phyloP scores from a whole-genome alignment of 2,888 invertebrate genomes.

The Caenorhabditis sp. region DNA sequence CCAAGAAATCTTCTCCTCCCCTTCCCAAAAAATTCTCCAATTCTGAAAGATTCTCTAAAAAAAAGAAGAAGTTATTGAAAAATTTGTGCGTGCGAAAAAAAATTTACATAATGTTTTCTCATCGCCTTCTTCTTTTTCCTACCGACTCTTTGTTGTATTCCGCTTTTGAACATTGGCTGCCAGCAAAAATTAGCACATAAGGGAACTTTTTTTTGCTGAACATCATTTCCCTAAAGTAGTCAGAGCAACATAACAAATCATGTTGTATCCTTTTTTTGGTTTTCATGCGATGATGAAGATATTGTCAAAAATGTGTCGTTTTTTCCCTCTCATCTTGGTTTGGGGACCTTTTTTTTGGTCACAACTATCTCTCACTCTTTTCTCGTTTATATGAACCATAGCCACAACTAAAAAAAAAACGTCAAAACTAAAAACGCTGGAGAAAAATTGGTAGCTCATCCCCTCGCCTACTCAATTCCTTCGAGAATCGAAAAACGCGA shows the following conservation, averaged over 20 bases:
- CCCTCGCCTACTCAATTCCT: neutral
- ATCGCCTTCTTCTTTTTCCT: neutral
- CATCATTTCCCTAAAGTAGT: neutral
- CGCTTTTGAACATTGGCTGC: neutral
- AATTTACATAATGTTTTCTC: neutral
- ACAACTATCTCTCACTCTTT: neutral
- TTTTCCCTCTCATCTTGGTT: no score
- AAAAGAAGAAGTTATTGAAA: neutral
- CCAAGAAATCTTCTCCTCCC: neutral
- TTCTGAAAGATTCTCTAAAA: neutral
- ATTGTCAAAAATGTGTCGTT: neutral
- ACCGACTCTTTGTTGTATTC: neutral
- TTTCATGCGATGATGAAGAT: neutral
- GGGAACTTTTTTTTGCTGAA: neutral
- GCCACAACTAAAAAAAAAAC: neutral
- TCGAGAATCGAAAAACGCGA: neutral
- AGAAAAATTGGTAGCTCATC: neutral
- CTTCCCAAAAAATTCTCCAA: neutral
- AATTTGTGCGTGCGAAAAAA: neutral
- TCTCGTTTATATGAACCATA: neutral
- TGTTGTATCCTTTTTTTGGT: neutral
- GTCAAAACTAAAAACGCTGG: neutral
- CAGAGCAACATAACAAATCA: neutral
- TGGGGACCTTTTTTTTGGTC: neutral
- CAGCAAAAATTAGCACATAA: neutral